Conservation (phyloP, 2,113 vertebrate species). For the Colistium nudipinnis region DNA sequence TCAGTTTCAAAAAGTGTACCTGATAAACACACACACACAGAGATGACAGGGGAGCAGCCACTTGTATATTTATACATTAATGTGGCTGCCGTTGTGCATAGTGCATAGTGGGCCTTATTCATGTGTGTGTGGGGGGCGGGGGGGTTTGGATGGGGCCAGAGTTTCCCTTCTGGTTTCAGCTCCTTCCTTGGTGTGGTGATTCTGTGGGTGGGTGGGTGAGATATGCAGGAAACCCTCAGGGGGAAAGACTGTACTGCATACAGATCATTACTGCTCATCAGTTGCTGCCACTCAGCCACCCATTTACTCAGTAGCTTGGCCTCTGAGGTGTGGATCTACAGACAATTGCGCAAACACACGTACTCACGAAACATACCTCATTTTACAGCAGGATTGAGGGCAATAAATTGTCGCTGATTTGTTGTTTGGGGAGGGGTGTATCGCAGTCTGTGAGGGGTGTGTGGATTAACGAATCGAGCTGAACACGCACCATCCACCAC, state of each 20-base stretch:
- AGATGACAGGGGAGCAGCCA: constrained; percentile 47
- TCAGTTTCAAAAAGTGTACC: constrained; percentile 1
- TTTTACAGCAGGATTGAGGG: constrained; percentile 27
- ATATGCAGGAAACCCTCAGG: constrained; percentile 41
- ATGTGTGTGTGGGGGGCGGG: too few relatives aligned
- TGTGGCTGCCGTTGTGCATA: constrained; percentile 58
- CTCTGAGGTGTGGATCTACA: constrained; percentile 7
- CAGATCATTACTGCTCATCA: constrained; percentile 80
- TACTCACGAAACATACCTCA: constrained; percentile 25
- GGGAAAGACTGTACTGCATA: constrained; percentile 60
- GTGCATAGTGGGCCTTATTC: constrained; percentile 55
- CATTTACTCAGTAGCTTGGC: constrained; percentile 66
- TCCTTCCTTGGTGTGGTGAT: constrained; percentile 27
- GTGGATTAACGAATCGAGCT: constrained; percentile 22
- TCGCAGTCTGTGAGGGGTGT: neutral
- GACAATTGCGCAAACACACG: neutral
- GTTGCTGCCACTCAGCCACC: constrained; percentile 69
- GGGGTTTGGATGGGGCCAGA: constrained; percentile 72
- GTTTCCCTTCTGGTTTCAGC: constrained; percentile 56
- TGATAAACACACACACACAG: neutral
- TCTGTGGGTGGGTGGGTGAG: constrained; percentile 17
- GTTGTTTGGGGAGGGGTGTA: constrained; percentile 21
- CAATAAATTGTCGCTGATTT: constrained; percentile 16
- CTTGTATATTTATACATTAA: constrained; percentile 78
- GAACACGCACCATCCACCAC: constrained; percentile 21